These are phyloP conservation scores for Siderastrea radians DNA, from an alignment of 92 coral and sea anemone genomes.

Conservation along the genomic window DNA sequence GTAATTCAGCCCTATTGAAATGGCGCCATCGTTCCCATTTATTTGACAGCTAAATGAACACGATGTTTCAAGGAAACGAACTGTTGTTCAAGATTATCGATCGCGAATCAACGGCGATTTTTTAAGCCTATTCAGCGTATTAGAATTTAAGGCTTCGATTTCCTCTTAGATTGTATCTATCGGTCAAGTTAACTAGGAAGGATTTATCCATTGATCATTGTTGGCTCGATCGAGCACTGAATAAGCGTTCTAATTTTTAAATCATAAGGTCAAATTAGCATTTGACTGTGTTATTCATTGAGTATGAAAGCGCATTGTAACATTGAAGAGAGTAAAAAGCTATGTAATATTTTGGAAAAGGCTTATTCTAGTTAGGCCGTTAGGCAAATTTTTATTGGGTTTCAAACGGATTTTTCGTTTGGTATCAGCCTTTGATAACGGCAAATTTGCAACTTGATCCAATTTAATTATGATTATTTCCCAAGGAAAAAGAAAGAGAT, in stretches of 20 bases:
- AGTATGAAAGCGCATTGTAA: neutral
- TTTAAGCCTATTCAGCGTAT: no score
- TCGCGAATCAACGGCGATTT: neutral
- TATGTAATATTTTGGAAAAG: no score
- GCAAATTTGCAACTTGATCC: neutral
- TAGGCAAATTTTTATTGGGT: neutral
- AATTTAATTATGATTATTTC: neutral
- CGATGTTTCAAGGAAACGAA: neutral
- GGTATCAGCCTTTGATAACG: neutral
- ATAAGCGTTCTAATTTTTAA: neutral
- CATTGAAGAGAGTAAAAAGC: neutral
- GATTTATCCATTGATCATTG: neutral
- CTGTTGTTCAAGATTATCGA: neutral
- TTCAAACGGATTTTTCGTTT: neutral
- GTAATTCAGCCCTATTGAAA: no score
- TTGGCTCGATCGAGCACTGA: neutral
- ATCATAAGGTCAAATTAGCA: neutral
- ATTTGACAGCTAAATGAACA: conserved; percentile 11
- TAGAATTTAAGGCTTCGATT: no score
- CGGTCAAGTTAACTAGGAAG: no score
- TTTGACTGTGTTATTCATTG: neutral
- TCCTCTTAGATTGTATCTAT: no score
- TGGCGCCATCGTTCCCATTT: neutral
- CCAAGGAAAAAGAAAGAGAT: neutral
- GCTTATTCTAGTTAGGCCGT: neutral